Evolutionary conservation across 2,797 vertebrate species (phyloP).

Genomic region (Notoglanidium macrostoma): DNA sequence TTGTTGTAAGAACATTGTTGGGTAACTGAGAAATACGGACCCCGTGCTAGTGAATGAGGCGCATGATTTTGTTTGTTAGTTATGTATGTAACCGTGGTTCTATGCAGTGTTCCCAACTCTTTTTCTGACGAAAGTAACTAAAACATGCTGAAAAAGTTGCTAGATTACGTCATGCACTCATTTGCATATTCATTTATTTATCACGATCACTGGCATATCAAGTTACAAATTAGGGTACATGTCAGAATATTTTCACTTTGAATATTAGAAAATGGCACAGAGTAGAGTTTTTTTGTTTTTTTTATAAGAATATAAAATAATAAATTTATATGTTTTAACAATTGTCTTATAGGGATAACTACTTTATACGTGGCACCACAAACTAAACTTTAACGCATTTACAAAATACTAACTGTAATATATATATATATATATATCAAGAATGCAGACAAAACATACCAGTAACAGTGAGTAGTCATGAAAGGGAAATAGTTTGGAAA

Average conservation of each 20-base stretch:
- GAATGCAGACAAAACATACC: not conserved
- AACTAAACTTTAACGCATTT: not conserved
- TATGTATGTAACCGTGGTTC: not conserved
- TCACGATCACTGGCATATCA: not conserved
- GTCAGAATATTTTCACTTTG: not conserved
- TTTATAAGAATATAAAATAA: not conserved
- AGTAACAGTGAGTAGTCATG: not conserved
- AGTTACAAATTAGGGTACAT: not conserved
- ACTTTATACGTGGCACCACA: not conserved
- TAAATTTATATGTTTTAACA: not conserved
- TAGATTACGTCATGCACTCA: not conserved
- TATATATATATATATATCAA: not conserved
- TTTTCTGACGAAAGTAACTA: not conserved
- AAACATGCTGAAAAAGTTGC: not conserved
- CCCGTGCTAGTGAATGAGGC: not conserved
- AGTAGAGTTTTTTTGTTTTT: too few relatives aligned
- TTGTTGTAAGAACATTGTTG: not conserved
- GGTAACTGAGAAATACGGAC: not conserved
- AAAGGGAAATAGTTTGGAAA: not conserved
- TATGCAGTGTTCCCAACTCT: not conserved
- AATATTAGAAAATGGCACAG: not conserved
- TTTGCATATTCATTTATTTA: not conserved
- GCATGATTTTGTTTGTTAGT: not conserved
- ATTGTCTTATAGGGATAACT: not conserved
- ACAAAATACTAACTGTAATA: not conserved